phyloP scores from a whole-genome alignment of 2,797 vertebrate species.

The Epinephelus coioides region DNA sequence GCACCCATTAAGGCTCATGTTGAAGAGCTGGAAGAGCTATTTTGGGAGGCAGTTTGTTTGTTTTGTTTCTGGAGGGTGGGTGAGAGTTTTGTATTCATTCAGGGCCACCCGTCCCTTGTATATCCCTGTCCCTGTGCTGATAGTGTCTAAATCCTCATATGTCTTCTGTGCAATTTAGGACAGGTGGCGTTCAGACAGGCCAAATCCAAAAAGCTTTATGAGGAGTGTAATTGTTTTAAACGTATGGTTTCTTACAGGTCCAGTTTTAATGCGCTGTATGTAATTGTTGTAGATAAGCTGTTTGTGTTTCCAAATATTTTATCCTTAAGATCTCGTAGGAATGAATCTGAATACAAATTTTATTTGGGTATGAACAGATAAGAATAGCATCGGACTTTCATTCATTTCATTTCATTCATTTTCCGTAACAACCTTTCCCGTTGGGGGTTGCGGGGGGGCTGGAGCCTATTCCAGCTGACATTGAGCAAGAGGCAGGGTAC shows the following conservation, averaged over 20 bases:
- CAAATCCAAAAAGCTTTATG: not conserved
- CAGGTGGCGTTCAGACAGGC: not conserved
- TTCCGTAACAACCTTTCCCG: too few relatives aligned
- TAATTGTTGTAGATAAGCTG: not conserved
- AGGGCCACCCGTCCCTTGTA: not conserved
- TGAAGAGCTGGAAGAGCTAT: conserved; percentile 39
- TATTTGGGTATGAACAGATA: too few relatives aligned
- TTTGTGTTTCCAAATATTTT: not conserved
- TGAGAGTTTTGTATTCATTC: not conserved
- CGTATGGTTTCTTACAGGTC: not conserved
- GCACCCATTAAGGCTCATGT: conserved; percentile 38
- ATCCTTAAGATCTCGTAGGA: too few relatives aligned
- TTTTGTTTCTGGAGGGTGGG: conserved; percentile 4
- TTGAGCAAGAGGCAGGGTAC: too few relatives aligned
- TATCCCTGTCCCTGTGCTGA: not conserved
- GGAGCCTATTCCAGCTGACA: too few relatives aligned
- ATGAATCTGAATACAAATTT: too few relatives aligned
- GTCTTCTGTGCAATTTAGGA: not conserved
- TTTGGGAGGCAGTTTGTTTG: conserved; percentile 32
- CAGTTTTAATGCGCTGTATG: not conserved
- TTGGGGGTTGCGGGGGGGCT: too few relatives aligned
- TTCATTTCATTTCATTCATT: too few relatives aligned
- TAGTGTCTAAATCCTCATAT: not conserved
- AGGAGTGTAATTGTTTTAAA: not conserved
- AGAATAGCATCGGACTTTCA: too few relatives aligned